These are phyloP conservation scores for Diarsia dahlii DNA, from an alignment of 2,888 invertebrate species.

Conservation along the genomic window DNA sequence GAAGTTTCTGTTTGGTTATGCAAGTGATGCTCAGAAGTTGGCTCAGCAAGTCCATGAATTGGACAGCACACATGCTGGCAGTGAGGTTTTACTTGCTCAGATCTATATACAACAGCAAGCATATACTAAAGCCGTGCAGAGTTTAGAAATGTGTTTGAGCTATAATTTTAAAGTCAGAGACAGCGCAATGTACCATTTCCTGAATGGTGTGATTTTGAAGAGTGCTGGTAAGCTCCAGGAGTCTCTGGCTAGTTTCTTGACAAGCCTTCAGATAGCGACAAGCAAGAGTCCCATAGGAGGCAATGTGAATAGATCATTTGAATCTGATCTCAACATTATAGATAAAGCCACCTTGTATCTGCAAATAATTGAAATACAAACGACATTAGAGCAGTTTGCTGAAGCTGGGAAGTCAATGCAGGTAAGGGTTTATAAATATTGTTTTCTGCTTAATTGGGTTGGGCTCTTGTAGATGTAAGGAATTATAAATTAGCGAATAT, in stretches of 20 bases:
- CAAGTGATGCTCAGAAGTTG: slow-evolving; percentile 92
- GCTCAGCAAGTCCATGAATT: slow-evolving; percentile 94
- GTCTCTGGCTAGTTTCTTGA: slow-evolving; percentile 93
- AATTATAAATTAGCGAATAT: not conserved
- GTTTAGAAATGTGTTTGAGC: slow-evolving; percentile 97
- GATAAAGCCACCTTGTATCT: slow-evolving; percentile 97
- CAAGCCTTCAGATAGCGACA: slow-evolving; percentile 93
- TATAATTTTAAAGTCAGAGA: slow-evolving; percentile 98
- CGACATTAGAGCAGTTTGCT: slow-evolving; percentile 92
- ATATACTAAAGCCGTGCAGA: slow-evolving; percentile 95
- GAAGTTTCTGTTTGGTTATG: slow-evolving; percentile 95
- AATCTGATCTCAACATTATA: slow-evolving; percentile 90
- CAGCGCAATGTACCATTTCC: slow-evolving; percentile 96
- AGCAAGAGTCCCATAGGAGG: slow-evolving; percentile 76
- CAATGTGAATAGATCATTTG: slow-evolving; percentile 77
- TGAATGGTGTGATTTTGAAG: slow-evolving; percentile 96
- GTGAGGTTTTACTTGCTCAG: slow-evolving; percentile 96
- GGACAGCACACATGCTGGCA: slow-evolving; percentile 95
- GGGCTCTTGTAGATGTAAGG: not conserved
- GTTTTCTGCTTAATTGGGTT: not conserved
- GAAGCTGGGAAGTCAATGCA: slow-evolving; percentile 96
- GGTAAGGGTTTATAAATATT: slow-evolving; percentile 77
- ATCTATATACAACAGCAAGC: slow-evolving; percentile 94
- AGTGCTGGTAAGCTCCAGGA: slow-evolving; percentile 93
- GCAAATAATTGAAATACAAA: slow-evolving; percentile 95